Conservation (phyloP, 2,113 vertebrate species). For the Caloenas nicobarica region DNA sequence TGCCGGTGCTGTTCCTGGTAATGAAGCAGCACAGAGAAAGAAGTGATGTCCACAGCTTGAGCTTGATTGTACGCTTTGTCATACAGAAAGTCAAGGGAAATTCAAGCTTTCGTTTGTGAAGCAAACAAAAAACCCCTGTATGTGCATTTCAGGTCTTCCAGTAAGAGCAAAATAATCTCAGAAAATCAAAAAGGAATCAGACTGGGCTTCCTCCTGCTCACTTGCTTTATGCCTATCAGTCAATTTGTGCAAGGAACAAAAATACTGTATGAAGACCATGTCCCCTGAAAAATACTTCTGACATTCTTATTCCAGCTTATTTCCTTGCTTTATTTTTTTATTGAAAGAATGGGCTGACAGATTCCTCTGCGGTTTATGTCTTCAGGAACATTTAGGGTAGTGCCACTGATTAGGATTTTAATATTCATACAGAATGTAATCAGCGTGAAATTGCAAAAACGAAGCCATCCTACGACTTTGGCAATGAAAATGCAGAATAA, state of each 20-base stretch:
- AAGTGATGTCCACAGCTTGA: background rate
- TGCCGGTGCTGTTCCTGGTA: background rate
- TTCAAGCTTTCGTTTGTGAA: background rate
- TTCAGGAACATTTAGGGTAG: background rate
- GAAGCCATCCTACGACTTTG: background rate
- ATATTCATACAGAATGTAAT: slow-evolving; percentile 20
- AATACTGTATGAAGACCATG: background rate
- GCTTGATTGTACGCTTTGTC: background rate
- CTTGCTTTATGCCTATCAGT: background rate
- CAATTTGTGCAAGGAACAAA: background rate
- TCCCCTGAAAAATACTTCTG: background rate
- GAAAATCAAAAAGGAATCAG: background rate
- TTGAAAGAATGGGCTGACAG: background rate
- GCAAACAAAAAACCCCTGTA: background rate
- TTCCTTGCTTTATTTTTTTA: background rate
- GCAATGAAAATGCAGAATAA: background rate
- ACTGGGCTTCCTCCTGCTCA: background rate
- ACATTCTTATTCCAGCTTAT: background rate
- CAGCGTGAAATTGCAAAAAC: background rate
- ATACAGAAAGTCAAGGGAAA: background rate
- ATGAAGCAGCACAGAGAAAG: background rate
- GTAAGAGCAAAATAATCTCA: background rate
- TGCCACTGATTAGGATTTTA: slow-evolving; percentile 24
- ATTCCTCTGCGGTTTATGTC: background rate
- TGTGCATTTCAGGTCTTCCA: background rate